Base-by-base conservation (phyloP, 2,797 vertebrate species). In the Diglossa cyanea region DNA sequence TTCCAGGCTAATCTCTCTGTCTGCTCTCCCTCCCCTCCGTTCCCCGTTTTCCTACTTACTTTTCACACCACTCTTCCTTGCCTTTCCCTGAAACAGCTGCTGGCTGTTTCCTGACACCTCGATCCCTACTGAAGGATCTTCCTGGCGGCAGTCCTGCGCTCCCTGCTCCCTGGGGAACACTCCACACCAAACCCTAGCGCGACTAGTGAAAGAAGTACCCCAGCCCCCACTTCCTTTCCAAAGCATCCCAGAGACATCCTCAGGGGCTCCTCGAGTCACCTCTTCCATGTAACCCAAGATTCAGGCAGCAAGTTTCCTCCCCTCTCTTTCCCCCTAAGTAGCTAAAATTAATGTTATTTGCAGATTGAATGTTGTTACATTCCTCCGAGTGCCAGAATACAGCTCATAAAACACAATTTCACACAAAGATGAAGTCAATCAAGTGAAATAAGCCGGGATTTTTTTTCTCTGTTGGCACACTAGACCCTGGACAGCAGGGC, bases 361-460 rank as follows among this genome's bases (percentile, higher is more conserved):
- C 97, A 97, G 97, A 96, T 95, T 95, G 96, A 94, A 81, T 88
- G 88, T 88, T 90, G 91, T 92, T 94, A 94, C 91, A 71, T 96
- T 96, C 87, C 88, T 96, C 71, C 42, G 79, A 95, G 95, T 97
- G 97, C 96, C 97, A 96, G 97, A 97, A 97, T 97, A 94, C 95
- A 97, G 96, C 94, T 97, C 97, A 94, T 97, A 97, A 97, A 97
- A 96, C 96, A 96, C 95, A 95, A 96, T 97, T 97, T 96, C 97
- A 97, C 97, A 96, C 96, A 96, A 93, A 97, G 97, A 97, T 96
- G 96, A 98, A 98, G 94, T 95, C 96, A 98, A 97, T 97, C 97
- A 97, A 98, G 93, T 95, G 97, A 96, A 98, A 97, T 97, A 98
- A 98, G 92, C 94, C 70, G 94, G 95, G 96, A 88, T 87, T 95